A percentile compares a stretch with the other conserved stretches of the same genome.
Evolutionary conservation across 2,797 vertebrate species (phyloP).

Genomic region (Tenualosa ilisha): DNA sequence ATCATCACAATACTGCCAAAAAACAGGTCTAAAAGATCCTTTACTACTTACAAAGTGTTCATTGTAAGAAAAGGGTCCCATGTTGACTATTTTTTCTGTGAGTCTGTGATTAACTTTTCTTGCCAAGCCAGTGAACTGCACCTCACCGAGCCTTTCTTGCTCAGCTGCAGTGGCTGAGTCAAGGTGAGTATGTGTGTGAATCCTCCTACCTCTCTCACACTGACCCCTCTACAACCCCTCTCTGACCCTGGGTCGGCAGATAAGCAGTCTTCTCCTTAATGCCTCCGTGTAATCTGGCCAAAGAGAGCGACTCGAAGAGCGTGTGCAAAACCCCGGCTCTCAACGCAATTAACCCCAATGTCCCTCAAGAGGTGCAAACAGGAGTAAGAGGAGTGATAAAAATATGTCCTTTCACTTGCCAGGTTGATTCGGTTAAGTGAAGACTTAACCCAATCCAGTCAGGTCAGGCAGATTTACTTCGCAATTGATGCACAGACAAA

Average conservation of each 20-base stretch:
- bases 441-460: background rate
- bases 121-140: background rate
- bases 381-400: background rate
- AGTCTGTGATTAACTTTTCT: background rate
- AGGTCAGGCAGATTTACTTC: background rate
- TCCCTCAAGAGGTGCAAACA: slow-evolving; percentile 27
- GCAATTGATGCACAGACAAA: background rate
- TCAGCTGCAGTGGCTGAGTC: background rate
- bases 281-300: slow-evolving; percentile 39
- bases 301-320: slow-evolving; percentile 5
- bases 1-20: background rate
- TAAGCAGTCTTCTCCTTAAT: slow-evolving; percentile 41
- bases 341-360: slow-evolving; percentile 53
- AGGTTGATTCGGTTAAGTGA: background rate
- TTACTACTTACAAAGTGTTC: background rate
- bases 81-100: background rate
- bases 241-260: slow-evolving; percentile 45
- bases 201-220: slow-evolving; percentile 21
- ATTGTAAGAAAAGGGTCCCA: background rate
- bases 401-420: background rate
- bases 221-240: slow-evolving; percentile 15
- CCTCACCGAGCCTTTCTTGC: background rate
- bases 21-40: background rate
- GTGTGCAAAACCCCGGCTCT: slow-evolving; percentile 41
- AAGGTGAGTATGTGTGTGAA: background rate